phyloP scores from a whole-genome alignment of 1,140 invertebrate species.

The Hyles vespertilio region DNA sequence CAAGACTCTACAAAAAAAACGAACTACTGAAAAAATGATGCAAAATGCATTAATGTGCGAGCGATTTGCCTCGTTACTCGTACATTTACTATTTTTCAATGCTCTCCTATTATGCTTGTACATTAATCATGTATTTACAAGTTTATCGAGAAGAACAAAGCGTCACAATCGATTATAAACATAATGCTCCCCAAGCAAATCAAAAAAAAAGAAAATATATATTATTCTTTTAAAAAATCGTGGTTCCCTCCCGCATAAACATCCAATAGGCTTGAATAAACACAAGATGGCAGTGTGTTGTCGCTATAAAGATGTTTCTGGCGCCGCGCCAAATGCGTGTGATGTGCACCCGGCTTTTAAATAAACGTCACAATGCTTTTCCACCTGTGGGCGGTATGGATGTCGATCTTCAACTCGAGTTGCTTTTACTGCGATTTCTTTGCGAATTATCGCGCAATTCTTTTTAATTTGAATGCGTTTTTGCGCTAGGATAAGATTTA shows the following conservation, averaged over 20 bases:
- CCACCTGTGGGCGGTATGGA: background rate
- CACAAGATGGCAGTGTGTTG: conserved; percentile 15
- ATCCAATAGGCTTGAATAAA: conserved; percentile 17
- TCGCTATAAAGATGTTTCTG: conserved; percentile 16
- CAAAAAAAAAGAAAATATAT: background rate
- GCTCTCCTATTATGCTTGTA: background rate
- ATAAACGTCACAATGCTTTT: conserved; percentile 1
- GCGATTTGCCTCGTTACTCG: too few species aligned
- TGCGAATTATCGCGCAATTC: too few species aligned
- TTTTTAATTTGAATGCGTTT: too few species aligned
- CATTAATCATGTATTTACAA: background rate
- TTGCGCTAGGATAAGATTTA: too few species aligned
- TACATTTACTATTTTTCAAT: too few species aligned
- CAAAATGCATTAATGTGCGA: too few species aligned
- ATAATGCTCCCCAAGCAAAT: background rate
- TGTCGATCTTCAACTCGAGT: too few species aligned
- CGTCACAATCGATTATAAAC: conserved; percentile 4
- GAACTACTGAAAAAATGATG: too few species aligned
- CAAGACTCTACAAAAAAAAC: too few species aligned
- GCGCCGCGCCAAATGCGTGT: conserved; percentile 21
- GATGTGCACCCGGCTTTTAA: conserved; percentile 13
- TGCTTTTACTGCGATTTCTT: too few species aligned
- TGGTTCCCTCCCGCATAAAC: conserved; percentile 13
- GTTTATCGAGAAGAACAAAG: conserved; percentile 2
- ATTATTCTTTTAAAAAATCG: background rate